phyloP scores from a whole-genome alignment of 2,888 invertebrate genomes.

The Smittia sp. region DNA sequence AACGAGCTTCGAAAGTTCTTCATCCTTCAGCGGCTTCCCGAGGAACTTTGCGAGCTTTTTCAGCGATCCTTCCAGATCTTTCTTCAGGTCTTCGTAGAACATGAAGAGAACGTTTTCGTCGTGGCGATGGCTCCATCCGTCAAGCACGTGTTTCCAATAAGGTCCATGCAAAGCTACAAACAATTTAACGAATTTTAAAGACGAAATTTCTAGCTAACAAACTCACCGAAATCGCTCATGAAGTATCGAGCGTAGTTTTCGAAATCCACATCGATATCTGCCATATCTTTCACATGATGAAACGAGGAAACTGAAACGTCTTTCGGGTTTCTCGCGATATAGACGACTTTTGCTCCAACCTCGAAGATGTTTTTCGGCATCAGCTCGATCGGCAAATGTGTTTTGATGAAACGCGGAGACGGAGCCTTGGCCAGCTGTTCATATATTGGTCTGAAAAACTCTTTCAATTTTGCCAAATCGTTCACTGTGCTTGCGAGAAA shows the following conservation, averaged over 20 bases:
- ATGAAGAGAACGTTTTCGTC: background rate
- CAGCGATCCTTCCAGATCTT: background rate
- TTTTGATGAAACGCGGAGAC: constrained; percentile 27
- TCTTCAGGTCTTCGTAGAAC: constrained; percentile 11
- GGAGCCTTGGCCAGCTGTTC: background rate
- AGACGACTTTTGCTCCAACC: background rate
- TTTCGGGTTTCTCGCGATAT: background rate
- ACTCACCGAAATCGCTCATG: constrained; percentile 64
- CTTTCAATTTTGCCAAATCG: no score
- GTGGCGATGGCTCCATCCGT: background rate
- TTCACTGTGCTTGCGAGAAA: no score
- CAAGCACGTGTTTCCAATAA: background rate
- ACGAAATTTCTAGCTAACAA: background rate
- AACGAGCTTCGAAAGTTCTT: background rate
- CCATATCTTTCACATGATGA: no score
- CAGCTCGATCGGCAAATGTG: constrained; percentile 24
- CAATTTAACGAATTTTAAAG: background rate
- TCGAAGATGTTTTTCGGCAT: background rate
- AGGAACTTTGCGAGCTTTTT: background rate
- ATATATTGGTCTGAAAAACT: no score
- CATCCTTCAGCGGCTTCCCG: background rate
- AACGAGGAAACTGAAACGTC: background rate
- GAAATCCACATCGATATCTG: no score
- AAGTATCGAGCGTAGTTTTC: constrained; percentile 70
- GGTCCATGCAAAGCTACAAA: background rate